These are phyloP conservation scores for Onychorhynchus coronatus DNA, from an alignment of 2,113 vertebrate genomes.

Conservation along the genomic window DNA sequence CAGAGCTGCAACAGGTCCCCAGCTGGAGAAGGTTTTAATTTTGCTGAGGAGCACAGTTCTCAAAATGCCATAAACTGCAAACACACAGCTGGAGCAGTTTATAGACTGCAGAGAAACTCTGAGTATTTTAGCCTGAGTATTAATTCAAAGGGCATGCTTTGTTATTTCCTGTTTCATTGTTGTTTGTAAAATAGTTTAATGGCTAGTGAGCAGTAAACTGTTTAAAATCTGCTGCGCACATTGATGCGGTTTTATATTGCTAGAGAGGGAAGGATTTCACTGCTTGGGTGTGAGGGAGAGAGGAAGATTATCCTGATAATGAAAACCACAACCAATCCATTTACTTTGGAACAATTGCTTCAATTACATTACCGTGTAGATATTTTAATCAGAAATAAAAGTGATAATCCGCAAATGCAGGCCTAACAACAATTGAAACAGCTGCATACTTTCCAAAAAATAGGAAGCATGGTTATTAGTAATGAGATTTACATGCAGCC, in stretches of 20 bases:
- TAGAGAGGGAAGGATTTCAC: neutral
- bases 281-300: slow-evolving; percentile 8
- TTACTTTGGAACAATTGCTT: slow-evolving; percentile 55
- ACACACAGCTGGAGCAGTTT: slow-evolving; percentile 69
- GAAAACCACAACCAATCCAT: slow-evolving; percentile 50
- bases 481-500: neutral
- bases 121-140: slow-evolving; percentile 56
- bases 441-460: neutral
- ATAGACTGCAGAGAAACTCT: slow-evolving; percentile 60
- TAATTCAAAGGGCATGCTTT: slow-evolving; percentile 67
- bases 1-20: neutral
- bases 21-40: slow-evolving; percentile 50
- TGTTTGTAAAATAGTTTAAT: slow-evolving; percentile 68
- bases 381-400: slow-evolving; percentile 64
- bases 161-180: slow-evolving; percentile 73
- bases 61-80: slow-evolving; percentile 54
- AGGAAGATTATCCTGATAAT: slow-evolving; percentile 56
- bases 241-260: slow-evolving; percentile 4
- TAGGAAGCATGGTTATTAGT: slow-evolving; percentile 4
- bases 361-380: slow-evolving; percentile 42
- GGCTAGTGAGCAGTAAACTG: slow-evolving; percentile 43
- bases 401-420: slow-evolving; percentile 45
- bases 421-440: slow-evolving; percentile 13
- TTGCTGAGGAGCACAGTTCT: slow-evolving; percentile 34
- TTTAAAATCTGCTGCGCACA: slow-evolving; percentile 50